phyloP scores from a whole-genome alignment of 2,113 vertebrate species.

The Corythoichthys intestinalis region DNA sequence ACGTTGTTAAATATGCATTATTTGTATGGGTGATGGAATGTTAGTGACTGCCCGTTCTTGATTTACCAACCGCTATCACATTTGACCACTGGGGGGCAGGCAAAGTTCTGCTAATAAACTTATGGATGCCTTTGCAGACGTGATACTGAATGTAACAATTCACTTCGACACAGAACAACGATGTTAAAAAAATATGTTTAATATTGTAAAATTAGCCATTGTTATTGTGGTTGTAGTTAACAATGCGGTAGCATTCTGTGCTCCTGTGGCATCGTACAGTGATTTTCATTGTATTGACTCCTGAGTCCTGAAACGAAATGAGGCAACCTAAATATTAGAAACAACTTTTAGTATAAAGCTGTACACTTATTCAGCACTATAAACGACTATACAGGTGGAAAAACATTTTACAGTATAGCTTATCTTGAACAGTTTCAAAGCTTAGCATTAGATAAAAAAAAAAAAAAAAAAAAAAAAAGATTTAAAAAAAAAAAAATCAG shows the following conservation, averaged over 20 bases:
- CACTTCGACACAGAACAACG: no score
- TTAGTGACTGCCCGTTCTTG: no score
- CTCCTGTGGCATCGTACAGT: neutral
- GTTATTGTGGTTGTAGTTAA: no score
- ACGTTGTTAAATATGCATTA: no score
- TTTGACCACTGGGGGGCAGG: neutral
- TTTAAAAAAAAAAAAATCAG: no score
- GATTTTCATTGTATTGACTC: neutral
- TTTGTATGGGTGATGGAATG: no score
- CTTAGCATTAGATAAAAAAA: neutral
- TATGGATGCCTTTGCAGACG: no score
- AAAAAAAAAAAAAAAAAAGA: no score
- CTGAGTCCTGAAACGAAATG: neutral
- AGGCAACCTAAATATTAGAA: neutral
- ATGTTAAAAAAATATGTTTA: no score
- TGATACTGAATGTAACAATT: no score
- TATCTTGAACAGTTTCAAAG: neutral
- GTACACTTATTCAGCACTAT: neutral
- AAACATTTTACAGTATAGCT: neutral
- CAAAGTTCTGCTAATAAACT: neutral
- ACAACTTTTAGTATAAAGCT: neutral
- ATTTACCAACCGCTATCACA: neutral
- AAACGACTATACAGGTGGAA: neutral
- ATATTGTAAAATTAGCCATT: no score
- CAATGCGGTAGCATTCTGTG: no score